Evolutionary conservation across 2,113 vertebrate species (phyloP).

Genomic region (Actenoides lindsayi): DNA sequence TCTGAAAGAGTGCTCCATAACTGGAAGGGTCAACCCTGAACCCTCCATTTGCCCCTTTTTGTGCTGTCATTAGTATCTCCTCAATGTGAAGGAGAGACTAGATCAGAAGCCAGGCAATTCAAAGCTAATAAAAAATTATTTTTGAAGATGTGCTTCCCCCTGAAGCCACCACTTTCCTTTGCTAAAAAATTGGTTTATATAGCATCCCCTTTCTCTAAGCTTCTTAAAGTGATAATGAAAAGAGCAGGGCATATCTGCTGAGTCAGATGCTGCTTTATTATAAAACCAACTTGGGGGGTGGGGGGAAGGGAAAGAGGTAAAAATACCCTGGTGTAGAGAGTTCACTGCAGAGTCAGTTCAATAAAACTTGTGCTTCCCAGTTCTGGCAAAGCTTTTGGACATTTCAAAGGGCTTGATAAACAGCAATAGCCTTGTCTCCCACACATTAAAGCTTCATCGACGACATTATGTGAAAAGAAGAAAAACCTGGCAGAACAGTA

Average conservation of each 20-base stretch:
- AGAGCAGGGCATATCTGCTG: conserved; percentile 3
- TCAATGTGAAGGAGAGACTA: neutral
- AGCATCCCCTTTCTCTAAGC: neutral
- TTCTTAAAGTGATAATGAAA: neutral
- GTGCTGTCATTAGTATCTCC: neutral
- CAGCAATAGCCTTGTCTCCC: conserved; percentile 76
- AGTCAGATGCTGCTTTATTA: conserved; percentile 31
- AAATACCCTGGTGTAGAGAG: conserved; percentile 23
- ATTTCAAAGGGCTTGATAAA: conserved; percentile 80
- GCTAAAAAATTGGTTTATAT: neutral
- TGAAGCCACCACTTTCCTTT: neutral
- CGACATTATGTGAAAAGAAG: conserved; percentile 58
- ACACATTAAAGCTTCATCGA: conserved; percentile 66
- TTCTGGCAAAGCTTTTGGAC: conserved; percentile 57
- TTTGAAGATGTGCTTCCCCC: neutral
- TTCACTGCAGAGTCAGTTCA: conserved; percentile 68
- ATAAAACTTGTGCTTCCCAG: conserved; percentile 50
- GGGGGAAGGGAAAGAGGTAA: neutral
- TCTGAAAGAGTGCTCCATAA: neutral
- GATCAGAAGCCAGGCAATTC: neutral
- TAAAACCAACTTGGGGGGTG: neutral
- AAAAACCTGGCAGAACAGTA: conserved; percentile 66
- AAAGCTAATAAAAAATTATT: neutral
- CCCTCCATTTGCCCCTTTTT: neutral
- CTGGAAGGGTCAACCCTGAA: neutral